Evolutionary conservation across 2,113 vertebrate species (phyloP).

Genomic region (Onychostoma macrolepis): DNA sequence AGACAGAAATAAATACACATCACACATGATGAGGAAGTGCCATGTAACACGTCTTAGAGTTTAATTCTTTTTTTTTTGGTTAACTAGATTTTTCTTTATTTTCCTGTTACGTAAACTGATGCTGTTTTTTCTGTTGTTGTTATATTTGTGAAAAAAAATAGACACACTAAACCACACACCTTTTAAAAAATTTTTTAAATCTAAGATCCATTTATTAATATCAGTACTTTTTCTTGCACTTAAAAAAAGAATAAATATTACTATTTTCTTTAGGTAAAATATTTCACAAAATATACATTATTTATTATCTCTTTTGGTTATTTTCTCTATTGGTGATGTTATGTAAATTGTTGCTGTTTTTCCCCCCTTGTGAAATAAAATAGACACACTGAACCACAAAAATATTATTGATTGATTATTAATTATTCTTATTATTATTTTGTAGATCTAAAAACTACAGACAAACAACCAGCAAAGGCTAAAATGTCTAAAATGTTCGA

Average conservation of each 20-base stretch:
- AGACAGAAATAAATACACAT: background rate
- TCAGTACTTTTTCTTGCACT: background rate
- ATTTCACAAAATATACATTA: no score
- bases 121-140: no score
- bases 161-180: no score
- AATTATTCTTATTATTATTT: no score
- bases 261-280: no score
- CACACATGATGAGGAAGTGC: background rate
- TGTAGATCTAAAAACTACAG: background rate
- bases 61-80: no score
- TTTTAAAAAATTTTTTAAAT: no score
- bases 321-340: background rate
- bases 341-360: background rate
- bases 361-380: background rate
- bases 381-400: background rate
- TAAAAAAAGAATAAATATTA: background rate
- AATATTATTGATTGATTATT: no score
- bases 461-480: background rate
- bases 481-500: background rate
- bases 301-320: background rate
- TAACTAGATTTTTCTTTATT: background rate
- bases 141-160: no score
- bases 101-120: background rate
- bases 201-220: no score
- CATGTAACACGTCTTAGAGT: background rate